phyloP scores from a whole-genome alignment of 2,113 vertebrate species.

The Alexandromys fortis region DNA sequence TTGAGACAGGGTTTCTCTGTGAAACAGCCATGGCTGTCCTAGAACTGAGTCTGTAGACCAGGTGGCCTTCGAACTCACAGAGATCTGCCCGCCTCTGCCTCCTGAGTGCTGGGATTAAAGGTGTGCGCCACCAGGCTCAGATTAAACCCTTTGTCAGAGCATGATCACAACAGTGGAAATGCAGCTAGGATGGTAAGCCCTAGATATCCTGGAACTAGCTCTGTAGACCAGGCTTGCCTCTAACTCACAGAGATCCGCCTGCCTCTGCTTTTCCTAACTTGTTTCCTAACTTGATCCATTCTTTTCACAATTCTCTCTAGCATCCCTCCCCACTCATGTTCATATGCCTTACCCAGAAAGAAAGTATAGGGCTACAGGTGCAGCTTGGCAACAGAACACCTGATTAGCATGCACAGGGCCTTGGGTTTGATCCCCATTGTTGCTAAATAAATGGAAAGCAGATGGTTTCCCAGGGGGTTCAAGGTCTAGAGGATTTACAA shows the following conservation, averaged over 20 bases:
- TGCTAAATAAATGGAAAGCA: not conserved
- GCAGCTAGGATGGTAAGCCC: not conserved
- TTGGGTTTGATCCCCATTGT: not conserved
- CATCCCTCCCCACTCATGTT: not conserved
- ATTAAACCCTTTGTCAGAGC: not conserved
- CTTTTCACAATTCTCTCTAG: not conserved
- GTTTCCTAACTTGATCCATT: not conserved
- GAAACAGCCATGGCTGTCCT: too few species aligned
- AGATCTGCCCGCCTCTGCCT: too few species aligned
- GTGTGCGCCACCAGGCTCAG: too few species aligned
- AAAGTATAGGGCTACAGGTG: not conserved
- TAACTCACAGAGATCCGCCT: too few species aligned
- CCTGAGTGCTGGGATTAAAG: too few species aligned
- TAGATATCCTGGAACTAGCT: too few species aligned
- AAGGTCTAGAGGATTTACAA: not conserved
- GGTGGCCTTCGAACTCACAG: too few species aligned
- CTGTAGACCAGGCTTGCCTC: too few species aligned
- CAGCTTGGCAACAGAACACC: not conserved
- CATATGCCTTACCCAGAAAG: not conserved
- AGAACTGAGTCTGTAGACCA: too few species aligned
- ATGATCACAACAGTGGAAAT: not conserved
- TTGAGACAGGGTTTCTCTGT: too few species aligned
- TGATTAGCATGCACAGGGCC: not conserved
- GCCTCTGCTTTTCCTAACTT: not conserved
- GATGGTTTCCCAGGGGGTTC: not conserved